Evolutionary conservation across 2,888 invertebrate genomes (phyloP), one percentile per base, ranked within the genome.

Genomic region (Oligia latruncula): DNA sequence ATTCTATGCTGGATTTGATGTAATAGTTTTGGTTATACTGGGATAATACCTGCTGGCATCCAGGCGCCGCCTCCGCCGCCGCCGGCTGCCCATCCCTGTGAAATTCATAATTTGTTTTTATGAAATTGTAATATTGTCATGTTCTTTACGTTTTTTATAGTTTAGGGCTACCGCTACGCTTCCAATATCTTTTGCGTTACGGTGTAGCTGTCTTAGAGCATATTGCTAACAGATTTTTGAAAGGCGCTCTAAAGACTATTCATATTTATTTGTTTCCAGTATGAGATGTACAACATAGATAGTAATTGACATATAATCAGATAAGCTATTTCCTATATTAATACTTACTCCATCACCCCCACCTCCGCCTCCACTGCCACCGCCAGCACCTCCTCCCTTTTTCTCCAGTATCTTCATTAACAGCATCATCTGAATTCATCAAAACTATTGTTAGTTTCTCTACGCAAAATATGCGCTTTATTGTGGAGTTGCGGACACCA

Each of bases 11-110:
- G 78, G 70, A 55, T 78, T 81, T 80, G 65, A 74, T 43, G 58
- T 49, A 15, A 72, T 49, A 52, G 58, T 77, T 71, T 82, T 80
- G 71, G 76, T 91, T 92, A 93, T 89, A 95, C 88, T 88, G 94
- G 93, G 81, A 95, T 92, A 90, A 95, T 95, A 96, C 96, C 96
- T 96, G 96, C 96, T 83, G 97, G 96, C 92, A 97, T 96, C 92
- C 97, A 97, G 5, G 94, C 93, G 1, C 97, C 96, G 0, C 97
- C 96, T 2, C 95, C 95, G 0, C 95, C 96, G 0, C 97, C 96
- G 62, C 95, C 94, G 0, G 97, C 94, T 20, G 95, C 94, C 92
- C 96, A 97, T 4, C 97, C 96, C 93, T 97, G 89, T n/a, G 81
- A 91, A 92, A 70, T 58, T 65, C 4, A 8, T 9, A 62, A 13